These are phyloP conservation scores for Anthopleura sola DNA, from an alignment of 64 coral and sea anemone genomes.

Conservation along the genomic window DNA sequence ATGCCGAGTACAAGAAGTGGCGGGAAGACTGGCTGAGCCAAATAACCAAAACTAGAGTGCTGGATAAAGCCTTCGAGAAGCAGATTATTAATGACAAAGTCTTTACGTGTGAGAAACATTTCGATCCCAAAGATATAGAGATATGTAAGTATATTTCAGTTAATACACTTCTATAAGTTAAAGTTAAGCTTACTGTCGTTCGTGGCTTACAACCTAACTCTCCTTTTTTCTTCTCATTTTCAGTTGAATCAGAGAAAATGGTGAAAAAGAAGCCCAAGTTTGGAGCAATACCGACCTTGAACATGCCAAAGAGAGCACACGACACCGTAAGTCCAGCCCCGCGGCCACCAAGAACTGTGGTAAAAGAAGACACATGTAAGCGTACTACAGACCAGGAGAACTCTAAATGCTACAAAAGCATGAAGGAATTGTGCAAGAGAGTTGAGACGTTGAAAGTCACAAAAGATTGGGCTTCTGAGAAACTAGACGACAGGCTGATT, in stretches of 20 bases:
- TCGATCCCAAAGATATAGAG: too few relatives aligned
- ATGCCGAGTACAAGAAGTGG: not conserved
- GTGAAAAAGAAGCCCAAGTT: constrained; percentile 39
- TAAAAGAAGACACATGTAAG: constrained; percentile 33
- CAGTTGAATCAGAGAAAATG: constrained; percentile 56
- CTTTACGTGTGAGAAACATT: not conserved
- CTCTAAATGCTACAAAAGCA: constrained; percentile 27
- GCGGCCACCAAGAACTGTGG: not conserved
- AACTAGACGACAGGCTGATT: not conserved
- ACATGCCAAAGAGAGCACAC: constrained; percentile 23
- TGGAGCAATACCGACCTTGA: constrained; percentile 37
- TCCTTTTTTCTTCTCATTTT: constrained; percentile 16
- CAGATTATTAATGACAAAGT: too few relatives aligned
- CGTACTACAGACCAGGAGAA: not conserved
- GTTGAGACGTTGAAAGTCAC: constrained; percentile 26
- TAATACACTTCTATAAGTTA: too few relatives aligned
- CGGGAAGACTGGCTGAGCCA: too few relatives aligned
- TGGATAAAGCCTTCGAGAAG: too few relatives aligned
- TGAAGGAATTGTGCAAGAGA: constrained; percentile 12
- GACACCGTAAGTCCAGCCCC: not conserved
- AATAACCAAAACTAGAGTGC: too few relatives aligned
- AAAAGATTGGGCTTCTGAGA: not conserved
- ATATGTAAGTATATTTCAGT: not conserved
- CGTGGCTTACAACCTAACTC: not conserved
- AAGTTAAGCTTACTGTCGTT: too few relatives aligned